Percentiles rank a stretch among this genome's conserved stretches.
These are phyloP conservation scores for Amphiura filiformis DNA, from an alignment of 35 echinoderm and acorn worm species.

Conservation along the genomic window DNA sequence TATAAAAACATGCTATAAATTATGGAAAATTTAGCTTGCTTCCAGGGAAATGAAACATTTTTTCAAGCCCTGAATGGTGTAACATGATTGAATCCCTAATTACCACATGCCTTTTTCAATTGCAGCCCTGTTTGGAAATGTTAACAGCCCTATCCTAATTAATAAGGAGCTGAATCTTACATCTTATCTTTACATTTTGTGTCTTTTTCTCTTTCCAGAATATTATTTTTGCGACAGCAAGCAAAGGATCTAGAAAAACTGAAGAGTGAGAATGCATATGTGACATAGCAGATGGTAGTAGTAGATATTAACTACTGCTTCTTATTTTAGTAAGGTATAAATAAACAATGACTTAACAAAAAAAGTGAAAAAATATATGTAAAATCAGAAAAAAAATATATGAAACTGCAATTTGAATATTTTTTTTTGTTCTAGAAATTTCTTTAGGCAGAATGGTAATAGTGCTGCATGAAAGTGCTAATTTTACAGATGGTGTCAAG, in stretches of 20 bases:
- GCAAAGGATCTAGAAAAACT: conserved; percentile 92
- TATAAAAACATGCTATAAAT: too few species aligned
- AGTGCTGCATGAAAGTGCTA: background rate
- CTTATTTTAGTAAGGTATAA: conserved; percentile 12
- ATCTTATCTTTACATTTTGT: background rate
- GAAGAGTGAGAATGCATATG: conserved; percentile 92
- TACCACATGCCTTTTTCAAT: too few species aligned
- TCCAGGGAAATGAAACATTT: too few species aligned
- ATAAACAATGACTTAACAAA: background rate
- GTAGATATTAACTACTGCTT: background rate
- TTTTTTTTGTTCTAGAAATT: background rate
- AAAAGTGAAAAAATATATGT: background rate
- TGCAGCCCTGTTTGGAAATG: too few species aligned
- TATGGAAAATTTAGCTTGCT: too few species aligned
- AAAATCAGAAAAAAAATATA: background rate
- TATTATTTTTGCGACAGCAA: conserved; percentile 97
- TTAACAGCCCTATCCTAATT: too few species aligned
- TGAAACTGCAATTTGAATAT: background rate
- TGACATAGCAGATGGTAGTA: conserved; percentile 73
- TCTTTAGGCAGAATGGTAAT: background rate
- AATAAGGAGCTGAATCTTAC: too few species aligned
- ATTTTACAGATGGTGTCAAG: too few species aligned
- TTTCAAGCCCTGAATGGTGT: too few species aligned
- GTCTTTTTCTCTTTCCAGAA: conserved; percentile 52
- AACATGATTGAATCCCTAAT: too few species aligned